phyloP scores from a whole-genome alignment of 1,140 invertebrate species.

The Dreissena rostriformis region DNA sequence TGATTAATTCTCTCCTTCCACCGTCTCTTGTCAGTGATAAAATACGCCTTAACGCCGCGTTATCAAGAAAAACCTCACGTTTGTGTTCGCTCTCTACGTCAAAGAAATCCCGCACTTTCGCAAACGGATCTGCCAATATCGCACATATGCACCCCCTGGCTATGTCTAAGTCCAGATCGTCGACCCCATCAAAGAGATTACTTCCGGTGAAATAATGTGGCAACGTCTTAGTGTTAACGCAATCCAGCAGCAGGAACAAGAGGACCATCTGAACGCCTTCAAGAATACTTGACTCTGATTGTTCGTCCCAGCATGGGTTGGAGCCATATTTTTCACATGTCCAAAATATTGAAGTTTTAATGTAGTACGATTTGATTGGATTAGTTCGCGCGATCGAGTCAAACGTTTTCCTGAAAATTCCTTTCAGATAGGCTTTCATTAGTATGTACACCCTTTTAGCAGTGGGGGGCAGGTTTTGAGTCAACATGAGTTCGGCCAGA shows the following conservation, averaged over 20 bases:
- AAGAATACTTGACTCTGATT: background rate
- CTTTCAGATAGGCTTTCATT: constrained; percentile 35
- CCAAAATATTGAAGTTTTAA: constrained; percentile 38
- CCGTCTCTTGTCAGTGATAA: background rate
- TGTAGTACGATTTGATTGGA: background rate
- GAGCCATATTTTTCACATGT: background rate
- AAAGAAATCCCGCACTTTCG: background rate
- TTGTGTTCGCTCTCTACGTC: background rate
- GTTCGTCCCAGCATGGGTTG: background rate
- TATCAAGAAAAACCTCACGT: background rate
- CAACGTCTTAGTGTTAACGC: background rate
- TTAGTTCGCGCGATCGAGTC: constrained; percentile 17
- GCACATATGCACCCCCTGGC: background rate
- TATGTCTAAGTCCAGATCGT: background rate
- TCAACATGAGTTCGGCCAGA: background rate
- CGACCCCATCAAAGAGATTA: background rate
- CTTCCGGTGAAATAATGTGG: background rate
- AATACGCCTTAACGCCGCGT: background rate
- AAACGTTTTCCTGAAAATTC: background rate
- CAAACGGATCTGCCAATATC: background rate
- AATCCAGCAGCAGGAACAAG: background rate
- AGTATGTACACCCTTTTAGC: constrained; percentile 28
- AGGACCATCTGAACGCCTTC: background rate
- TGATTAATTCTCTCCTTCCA: background rate
- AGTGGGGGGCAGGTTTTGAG: background rate